Percentiles rank a stretch among this genome's conserved stretches.
Evolutionary conservation across 2,888 invertebrate species (phyloP).

Genomic region (Nycteola revayana): DNA sequence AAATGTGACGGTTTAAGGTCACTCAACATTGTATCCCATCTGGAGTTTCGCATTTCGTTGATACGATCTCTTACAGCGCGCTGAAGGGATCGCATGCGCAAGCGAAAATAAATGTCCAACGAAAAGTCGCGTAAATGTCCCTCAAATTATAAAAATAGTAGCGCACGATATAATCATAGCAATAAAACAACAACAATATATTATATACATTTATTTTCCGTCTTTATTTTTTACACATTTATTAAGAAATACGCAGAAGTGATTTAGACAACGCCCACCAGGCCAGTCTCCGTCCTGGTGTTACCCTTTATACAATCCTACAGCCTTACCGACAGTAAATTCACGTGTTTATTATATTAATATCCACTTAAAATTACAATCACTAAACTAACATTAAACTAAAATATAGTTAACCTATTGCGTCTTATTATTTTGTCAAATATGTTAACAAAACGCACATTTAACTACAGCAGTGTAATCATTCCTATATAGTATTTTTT

Average conservation of each 20-base stretch:
- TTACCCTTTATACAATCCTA: constrained; percentile 34
- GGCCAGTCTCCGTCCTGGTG: constrained; percentile 27
- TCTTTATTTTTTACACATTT: constrained; percentile 50
- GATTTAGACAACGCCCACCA: constrained; percentile 1
- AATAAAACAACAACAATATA: constrained; percentile 16
- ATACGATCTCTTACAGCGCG: too few relatives aligned
- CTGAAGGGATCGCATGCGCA: too few relatives aligned
- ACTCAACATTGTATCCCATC: too few relatives aligned
- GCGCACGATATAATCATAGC: too few relatives aligned
- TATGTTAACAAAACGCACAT: too few relatives aligned
- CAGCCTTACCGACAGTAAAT: constrained; percentile 29
- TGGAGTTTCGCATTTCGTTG: too few relatives aligned
- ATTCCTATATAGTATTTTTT: constrained; percentile 3
- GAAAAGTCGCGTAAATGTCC: too few relatives aligned
- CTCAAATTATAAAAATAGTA: too few relatives aligned
- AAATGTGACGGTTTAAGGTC: too few relatives aligned
- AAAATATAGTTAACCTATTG: neutral
- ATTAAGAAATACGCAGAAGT: constrained; percentile 31
- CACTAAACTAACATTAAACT: constrained; percentile 9
- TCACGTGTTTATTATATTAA: constrained; percentile 26
- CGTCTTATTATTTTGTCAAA: too few relatives aligned
- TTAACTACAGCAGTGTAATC: too few relatives aligned
- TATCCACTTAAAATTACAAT: constrained; percentile 21
- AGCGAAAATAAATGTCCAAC: too few relatives aligned
- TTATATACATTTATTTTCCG: constrained; percentile 57